phyloP scores from a whole-genome alignment of 2,113 vertebrate genomes.

The Noturus placidus region DNA sequence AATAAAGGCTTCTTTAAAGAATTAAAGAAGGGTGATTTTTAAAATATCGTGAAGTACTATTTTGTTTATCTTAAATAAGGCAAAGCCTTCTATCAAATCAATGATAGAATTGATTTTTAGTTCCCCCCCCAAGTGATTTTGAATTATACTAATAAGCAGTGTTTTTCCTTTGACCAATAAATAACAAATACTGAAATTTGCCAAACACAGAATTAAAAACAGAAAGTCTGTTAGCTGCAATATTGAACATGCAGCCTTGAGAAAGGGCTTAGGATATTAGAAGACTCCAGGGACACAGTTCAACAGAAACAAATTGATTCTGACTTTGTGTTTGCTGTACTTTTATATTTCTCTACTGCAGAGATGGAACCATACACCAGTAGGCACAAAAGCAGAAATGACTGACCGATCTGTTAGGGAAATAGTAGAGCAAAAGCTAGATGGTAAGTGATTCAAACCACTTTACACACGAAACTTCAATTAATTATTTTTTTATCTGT shows the following conservation, averaged over 20 bases:
- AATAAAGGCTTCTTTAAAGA: not conserved
- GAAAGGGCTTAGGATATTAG: not conserved
- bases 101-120: not conserved
- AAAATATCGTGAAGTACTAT: not conserved
- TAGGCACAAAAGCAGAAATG: conserved; percentile 12
- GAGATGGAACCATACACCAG: conserved; percentile 5
- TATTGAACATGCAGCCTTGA: not conserved
- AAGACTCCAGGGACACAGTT: not conserved
- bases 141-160: not conserved
- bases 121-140: not conserved
- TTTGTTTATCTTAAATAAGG: not conserved
- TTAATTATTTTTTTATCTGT: too few relatives aligned
- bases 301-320: not conserved
- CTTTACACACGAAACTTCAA: not conserved
- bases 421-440: conserved; percentile 1
- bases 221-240: not conserved
- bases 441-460: conserved; percentile 1
- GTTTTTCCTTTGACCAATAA: not conserved
- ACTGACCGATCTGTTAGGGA: conserved; percentile 5
- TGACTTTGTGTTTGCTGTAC: not conserved
- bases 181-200: not conserved
- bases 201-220: not conserved
- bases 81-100: too few relatives aligned
- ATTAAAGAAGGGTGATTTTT: not conserved
- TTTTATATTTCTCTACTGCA: conserved; percentile 7